Percentiles rank a stretch among this genome's conserved stretches.
Conservation (phyloP, 2,888 invertebrate species). For the Ecliptopera silaceata region DNA sequence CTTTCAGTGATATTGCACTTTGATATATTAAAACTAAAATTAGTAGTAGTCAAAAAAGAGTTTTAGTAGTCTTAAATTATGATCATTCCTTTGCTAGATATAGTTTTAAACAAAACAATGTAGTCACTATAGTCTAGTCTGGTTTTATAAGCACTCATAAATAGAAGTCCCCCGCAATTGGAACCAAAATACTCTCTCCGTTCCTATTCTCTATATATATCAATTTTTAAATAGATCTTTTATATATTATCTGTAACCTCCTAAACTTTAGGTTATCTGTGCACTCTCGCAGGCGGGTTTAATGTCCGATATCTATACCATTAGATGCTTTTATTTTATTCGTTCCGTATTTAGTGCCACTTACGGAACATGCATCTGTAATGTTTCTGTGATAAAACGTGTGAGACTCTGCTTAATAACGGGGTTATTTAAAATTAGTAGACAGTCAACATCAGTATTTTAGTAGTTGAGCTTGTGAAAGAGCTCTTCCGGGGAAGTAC, state of each 20-base stretch:
- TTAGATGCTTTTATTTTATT: constrained; percentile 52
- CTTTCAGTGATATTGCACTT: constrained; percentile 9
- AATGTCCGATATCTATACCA: constrained; percentile 62
- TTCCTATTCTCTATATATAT: too few species aligned
- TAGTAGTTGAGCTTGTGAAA: too few species aligned
- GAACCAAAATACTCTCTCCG: constrained; percentile 5
- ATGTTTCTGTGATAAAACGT: constrained; percentile 61
- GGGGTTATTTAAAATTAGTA: constrained; percentile 37
- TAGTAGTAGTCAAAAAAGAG: too few species aligned
- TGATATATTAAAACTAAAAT: neutral
- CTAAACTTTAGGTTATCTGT: constrained; percentile 61
- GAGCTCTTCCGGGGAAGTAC: too few species aligned
- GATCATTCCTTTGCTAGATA: too few species aligned
- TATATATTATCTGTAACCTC: constrained; percentile 36
- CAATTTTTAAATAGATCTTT: constrained; percentile 30
- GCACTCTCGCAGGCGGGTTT: constrained; percentile 63
- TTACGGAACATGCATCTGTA: constrained; percentile 63
- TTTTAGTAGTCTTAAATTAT: too few species aligned
- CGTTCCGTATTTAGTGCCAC: constrained; percentile 55
- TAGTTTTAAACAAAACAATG: too few species aligned
- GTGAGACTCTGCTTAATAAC: constrained; percentile 55
- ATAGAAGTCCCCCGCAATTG: neutral
- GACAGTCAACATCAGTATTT: neutral
- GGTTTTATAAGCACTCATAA: neutral
- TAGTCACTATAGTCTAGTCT: neutral